Base-by-base conservation (phyloP, 2,888 invertebrate species). In the Cactoblastis cactorum region DNA sequence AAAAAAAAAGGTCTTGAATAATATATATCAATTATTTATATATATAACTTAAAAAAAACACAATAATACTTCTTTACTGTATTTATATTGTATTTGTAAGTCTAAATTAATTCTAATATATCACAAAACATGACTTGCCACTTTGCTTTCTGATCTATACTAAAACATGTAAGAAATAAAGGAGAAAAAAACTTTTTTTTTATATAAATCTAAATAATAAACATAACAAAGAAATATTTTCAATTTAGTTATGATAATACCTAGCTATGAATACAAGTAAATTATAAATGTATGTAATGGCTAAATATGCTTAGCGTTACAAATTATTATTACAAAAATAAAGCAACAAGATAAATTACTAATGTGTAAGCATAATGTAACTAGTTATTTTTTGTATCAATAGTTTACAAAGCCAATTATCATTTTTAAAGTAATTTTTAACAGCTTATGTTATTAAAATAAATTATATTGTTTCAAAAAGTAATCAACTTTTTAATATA, bases 71-170 rank as follows among this genome's bases (percentile, higher is more conserved):
- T 52, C 51, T 55, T 57, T 50, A 61, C 54, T 33, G 24, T 54
- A 54, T 57, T 60, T 56, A 57, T 59, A 62, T 22, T 57, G 53
- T 62, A 61, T 61, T 22, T 57, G 53, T 62, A 61, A 75, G 64
- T 67, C 67, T 65, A 54, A 67, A 71, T 67, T 70, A 67, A 70
- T 72, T 61, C 80, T 82, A 83, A 74, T 71, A 80, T 83, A 83
- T 83, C 83, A 83, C 84, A 83, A 83, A 80, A 79, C 68, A 80
- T 77, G 80, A 80, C 80, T 79, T 74, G 74, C 71, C 67, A 69
- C 66, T 67, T 67, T 62, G 55, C 56, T 63, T 61, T 67, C 53
- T 51, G 37, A 45, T 33, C 49, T 49, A 47, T 39, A 39, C 37
- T 28, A 24, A 46, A 37, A 37, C 12, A 24, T 33, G 22, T 5